Percentiles rank a stretch among this genome's conserved stretches.
These are phyloP conservation scores for Nemopilema nomurai DNA, from an alignment of 30 jellyfish, hydroid and myxozoan species.

Conservation along the genomic window DNA sequence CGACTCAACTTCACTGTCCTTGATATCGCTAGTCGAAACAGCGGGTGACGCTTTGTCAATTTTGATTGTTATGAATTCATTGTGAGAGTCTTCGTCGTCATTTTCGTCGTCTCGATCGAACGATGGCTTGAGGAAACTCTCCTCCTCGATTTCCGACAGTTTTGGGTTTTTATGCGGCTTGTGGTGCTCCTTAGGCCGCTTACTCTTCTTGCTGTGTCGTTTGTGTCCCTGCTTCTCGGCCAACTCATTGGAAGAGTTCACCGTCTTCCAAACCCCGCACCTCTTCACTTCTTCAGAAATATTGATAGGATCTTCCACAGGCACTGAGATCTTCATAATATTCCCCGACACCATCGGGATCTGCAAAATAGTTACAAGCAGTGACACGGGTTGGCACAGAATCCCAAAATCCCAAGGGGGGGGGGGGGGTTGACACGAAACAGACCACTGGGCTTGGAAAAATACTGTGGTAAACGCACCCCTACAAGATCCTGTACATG, in stretches of 20 bases:
- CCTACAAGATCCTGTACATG: too few species aligned
- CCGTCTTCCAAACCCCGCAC: conserved; percentile 78
- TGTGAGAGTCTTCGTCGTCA: conserved; percentile 26
- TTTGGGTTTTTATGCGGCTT: conserved; percentile 29
- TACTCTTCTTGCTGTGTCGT: conserved; percentile 17
- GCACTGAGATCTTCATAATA: conserved; percentile 65
- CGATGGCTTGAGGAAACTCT: conserved; percentile 26
- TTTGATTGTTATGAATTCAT: conserved; percentile 59
- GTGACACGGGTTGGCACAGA: neutral
- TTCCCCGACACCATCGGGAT: conserved; percentile 70
- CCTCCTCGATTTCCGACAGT: conserved; percentile 67
- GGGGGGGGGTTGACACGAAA: too few species aligned
- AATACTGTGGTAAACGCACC: too few species aligned
- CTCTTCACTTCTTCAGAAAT: conserved; percentile 72
- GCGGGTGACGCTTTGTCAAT: conserved; percentile 42
- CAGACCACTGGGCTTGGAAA: too few species aligned
- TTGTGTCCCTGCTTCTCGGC: conserved; percentile 38
- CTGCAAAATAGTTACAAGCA: neutral
- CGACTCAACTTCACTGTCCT: conserved; percentile 1
- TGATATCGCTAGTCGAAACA: neutral
- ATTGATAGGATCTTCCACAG: conserved; percentile 67
- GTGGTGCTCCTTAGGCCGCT: conserved; percentile 5
- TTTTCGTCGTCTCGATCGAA: conserved; percentile 32
- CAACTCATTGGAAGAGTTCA: conserved; percentile 62
- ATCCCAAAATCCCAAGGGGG: too few species aligned